Evolutionary conservation across 2,113 vertebrate genomes (phyloP).

Genomic region (Sinosuthora webbiana): DNA sequence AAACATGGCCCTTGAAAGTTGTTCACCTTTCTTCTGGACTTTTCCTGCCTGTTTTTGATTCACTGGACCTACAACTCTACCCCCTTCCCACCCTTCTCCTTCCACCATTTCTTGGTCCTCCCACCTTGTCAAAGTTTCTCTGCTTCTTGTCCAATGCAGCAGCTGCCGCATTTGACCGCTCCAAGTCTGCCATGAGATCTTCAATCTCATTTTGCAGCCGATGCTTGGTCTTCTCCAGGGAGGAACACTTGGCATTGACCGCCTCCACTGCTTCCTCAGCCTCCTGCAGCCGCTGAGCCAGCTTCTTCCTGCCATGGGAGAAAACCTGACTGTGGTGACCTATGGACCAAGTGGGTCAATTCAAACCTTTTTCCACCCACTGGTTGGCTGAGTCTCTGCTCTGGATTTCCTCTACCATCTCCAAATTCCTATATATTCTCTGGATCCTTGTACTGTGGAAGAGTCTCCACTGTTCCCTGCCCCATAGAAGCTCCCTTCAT

Average conservation of each 20-base stretch:
- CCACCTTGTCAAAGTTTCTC: constrained; percentile 85
- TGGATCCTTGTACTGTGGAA: background rate
- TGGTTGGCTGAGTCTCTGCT: background rate
- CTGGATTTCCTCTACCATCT: background rate
- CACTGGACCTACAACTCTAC: background rate
- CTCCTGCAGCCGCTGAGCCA: constrained; percentile 90
- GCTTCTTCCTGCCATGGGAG: constrained; percentile 80
- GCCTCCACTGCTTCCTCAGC: constrained; percentile 87
- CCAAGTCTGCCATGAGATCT: constrained; percentile 90
- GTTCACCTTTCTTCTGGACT: background rate
- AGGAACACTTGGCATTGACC: constrained; percentile 90
- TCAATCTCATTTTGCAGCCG: constrained; percentile 92
- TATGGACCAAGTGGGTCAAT: too few species aligned
- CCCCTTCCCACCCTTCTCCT: background rate
- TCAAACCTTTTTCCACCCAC: background rate
- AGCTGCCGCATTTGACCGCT: constrained; percentile 39
- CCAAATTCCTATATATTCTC: background rate
- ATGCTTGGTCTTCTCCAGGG: constrained; percentile 94
- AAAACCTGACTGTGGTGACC: background rate
- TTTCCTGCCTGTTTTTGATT: background rate
- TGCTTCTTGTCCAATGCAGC: constrained; percentile 49
- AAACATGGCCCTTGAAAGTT: background rate
- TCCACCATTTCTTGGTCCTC: background rate
- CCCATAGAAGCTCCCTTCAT: background rate
- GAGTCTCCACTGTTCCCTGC: background rate